Percentiles rank a stretch among this genome's conserved stretches.
These are phyloP conservation scores for Protonibea diacanthus DNA, from an alignment of 2,797 vertebrate species.

Conservation along the genomic window DNA sequence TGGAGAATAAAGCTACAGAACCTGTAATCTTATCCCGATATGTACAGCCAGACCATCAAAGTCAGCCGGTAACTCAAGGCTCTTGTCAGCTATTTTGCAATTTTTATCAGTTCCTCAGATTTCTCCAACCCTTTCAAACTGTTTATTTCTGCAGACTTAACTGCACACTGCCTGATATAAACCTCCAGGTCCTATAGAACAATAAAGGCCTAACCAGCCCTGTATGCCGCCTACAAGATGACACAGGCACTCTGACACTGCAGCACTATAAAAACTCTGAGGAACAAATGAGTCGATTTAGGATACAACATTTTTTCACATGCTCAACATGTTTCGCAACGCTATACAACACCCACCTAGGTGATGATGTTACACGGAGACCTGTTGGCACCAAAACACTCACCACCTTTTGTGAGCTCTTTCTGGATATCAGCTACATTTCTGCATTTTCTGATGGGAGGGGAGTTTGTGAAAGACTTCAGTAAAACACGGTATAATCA, in stretches of 20 bases:
- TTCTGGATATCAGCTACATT: conserved; percentile 27
- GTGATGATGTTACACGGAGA: conserved; percentile 54
- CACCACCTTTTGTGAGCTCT: background rate
- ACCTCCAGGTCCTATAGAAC: conserved; percentile 22
- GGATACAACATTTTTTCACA: conserved; percentile 46
- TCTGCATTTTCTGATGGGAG: conserved; percentile 29
- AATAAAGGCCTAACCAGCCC: conserved; percentile 31
- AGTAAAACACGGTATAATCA: conserved; percentile 61
- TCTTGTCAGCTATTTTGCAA: background rate
- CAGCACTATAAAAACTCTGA: conserved; percentile 34
- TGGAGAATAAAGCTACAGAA: background rate
- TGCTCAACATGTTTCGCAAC: conserved; percentile 34
- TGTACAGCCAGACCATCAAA: background rate
- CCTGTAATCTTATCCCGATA: background rate
- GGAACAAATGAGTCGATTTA: conserved; percentile 39
- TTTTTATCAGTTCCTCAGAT: background rate
- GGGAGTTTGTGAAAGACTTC: conserved; percentile 38
- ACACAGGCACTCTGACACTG: conserved; percentile 27
- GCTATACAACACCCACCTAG: conserved; percentile 44
- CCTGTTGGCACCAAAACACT: conserved; percentile 39
- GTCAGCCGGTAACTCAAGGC: background rate
- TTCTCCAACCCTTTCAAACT: background rate
- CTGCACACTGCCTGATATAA: conserved; percentile 20
- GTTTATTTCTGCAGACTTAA: background rate
- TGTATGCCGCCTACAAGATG: conserved; percentile 43